Percentiles rank a stretch among this genome's conserved stretches.
Evolutionary conservation across 2,888 invertebrate species (phyloP).

Genomic region (Chloromyia formosa): DNA sequence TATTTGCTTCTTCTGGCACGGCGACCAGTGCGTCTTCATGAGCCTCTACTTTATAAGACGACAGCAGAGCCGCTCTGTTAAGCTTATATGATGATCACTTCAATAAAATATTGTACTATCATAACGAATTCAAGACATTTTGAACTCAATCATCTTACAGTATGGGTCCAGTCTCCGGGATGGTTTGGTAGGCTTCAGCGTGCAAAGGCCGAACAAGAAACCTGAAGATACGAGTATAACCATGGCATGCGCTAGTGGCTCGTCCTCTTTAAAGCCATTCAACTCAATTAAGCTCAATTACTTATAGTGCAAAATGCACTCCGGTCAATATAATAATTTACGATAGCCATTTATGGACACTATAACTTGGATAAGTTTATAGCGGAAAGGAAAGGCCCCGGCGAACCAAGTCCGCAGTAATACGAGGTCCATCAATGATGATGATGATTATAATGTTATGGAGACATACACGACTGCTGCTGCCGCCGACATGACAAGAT

Average conservation of each 20-base stretch:
- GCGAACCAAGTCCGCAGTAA: neutral
- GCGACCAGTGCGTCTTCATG: too few relatives aligned
- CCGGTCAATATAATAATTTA: slow-evolving; percentile 35
- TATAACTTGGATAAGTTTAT: slow-evolving; percentile 31
- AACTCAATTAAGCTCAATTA: slow-evolving; percentile 41
- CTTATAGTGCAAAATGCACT: slow-evolving; percentile 40
- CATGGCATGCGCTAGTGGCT: neutral
- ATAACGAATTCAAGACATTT: slow-evolving; percentile 34
- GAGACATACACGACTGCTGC: too few relatives aligned
- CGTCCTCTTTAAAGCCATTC: slow-evolving; percentile 25
- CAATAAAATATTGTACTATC: slow-evolving; percentile 40
- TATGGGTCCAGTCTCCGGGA: too few relatives aligned
- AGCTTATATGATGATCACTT: slow-evolving; percentile 7
- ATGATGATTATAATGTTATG: too few relatives aligned
- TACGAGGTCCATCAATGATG: too few relatives aligned
- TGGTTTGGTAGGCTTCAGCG: neutral
- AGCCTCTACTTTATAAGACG: too few relatives aligned
- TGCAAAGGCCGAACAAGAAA: neutral
- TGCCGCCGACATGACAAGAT: too few relatives aligned
- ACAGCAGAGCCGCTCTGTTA: too few relatives aligned
- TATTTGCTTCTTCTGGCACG: too few relatives aligned
- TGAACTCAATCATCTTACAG: slow-evolving; percentile 7
- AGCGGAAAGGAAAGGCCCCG: neutral
- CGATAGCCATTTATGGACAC: slow-evolving; percentile 26
- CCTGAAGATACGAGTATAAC: too few relatives aligned